Evolutionary conservation across 2,113 vertebrate species (phyloP).

Genomic region (Barbus barbus): DNA sequence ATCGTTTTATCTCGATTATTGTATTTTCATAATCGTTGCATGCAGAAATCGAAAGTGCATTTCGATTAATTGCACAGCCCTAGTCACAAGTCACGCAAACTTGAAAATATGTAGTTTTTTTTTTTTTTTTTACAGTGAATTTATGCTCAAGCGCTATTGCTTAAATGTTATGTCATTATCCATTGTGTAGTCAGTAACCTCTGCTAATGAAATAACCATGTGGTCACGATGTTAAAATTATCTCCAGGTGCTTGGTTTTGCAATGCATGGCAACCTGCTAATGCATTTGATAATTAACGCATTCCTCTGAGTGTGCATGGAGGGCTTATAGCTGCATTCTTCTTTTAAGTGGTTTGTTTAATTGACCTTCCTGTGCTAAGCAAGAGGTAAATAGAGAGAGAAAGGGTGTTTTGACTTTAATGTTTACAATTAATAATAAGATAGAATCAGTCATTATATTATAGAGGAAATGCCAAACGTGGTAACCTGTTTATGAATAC

Average conservation of each 20-base stretch:
- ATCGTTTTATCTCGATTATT: too few species aligned
- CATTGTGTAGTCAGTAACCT: not conserved
- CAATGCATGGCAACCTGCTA: conserved; percentile 58
- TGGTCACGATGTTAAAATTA: conserved; percentile 36
- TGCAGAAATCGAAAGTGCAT: too few species aligned
- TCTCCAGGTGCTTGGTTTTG: conserved; percentile 51
- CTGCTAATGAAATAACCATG: conserved; percentile 40
- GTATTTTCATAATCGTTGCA: too few species aligned
- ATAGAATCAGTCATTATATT: conserved; percentile 58
- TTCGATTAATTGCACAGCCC: too few species aligned
- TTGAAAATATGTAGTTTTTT: not conserved
- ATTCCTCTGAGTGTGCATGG: conserved; percentile 57
- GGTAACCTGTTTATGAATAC: conserved; percentile 50
- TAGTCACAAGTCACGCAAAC: not conserved
- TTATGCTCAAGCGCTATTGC: not conserved
- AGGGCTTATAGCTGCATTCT: conserved; percentile 59
- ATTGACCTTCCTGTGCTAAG: conserved; percentile 68
- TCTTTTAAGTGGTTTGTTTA: conserved; percentile 69
- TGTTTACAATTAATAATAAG: conserved; percentile 41
- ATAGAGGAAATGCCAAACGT: conserved; percentile 47
- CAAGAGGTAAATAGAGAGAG: conserved; percentile 60
- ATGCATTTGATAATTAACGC: conserved; percentile 67
- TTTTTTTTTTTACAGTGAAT: not conserved
- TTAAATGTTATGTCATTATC: not conserved
- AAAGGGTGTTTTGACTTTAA: conserved; percentile 52